Evolutionary conservation across 2,113 vertebrate species (phyloP), one percentile per base, ranked within the genome.

Genomic region (Psittacula cyanocephala): DNA sequence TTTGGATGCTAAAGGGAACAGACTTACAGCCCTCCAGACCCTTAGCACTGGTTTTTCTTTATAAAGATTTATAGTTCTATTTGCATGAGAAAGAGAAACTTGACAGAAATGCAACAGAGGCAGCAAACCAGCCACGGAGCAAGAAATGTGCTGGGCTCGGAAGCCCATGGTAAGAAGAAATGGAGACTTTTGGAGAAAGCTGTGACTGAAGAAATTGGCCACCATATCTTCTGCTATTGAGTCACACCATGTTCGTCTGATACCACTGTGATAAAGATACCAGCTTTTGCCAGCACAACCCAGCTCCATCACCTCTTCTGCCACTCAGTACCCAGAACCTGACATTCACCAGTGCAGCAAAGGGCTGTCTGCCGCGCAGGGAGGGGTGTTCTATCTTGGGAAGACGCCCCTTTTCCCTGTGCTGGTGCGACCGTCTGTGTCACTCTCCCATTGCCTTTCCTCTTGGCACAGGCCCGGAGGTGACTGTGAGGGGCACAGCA

Each of bases 211-310:
- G 46, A 55, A 50, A 41, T 24, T 25, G 28, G 37, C 17, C 46
- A 35, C 41, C 57, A 33, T 2, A 2, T 55, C 52, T 62, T 12
- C n/a, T 71, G 39, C 44, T 49, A 6, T 0, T 8, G 17, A 72
- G 41, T 19, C 1, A 0, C 20, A n/a, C 24, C 8, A 8, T 5
- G 19, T 13, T 53, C 28, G 11, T 29, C 16, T 18, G 11, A 9
- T 37, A 11, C 27, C 23, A n/a, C 53, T 3, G 0, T 20, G 13
- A 44, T 17, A 71, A 65, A 77, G 17, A 33, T 1, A 35, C 14
- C 24, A 22, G 50, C 29, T 67, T 46, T 53, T n/a, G 46, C 19
- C 69, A 85, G 4, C 6, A 49, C 27, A 77, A 76, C 69, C 41
- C 63, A 31, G 69, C 52, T 77, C 81, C 35, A 28, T 25, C 3